These are phyloP conservation scores for Distichodus sexfasciatus DNA, from an alignment of 2,797 vertebrate genomes.

Conservation along the genomic window DNA sequence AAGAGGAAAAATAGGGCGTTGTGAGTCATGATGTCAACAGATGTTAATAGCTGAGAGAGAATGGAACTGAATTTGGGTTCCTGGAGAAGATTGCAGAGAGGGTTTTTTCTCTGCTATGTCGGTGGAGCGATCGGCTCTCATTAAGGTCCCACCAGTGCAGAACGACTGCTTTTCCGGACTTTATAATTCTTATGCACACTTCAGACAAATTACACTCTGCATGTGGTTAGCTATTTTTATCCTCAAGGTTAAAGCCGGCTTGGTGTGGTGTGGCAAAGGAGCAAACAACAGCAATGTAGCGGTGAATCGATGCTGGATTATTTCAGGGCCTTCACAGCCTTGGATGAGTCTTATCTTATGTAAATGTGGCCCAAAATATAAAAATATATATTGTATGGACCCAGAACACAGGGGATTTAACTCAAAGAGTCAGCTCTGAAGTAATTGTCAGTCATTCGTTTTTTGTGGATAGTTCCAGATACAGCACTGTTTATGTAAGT, in stretches of 20 bases:
- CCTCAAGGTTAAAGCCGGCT: conserved; percentile 24
- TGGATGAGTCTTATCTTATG: conserved; percentile 12
- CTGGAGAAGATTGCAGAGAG: background rate
- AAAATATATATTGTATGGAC: background rate
- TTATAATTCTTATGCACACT: conserved; percentile 29
- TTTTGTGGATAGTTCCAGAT: conserved; percentile 3
- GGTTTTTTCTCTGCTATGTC: background rate
- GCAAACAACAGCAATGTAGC: background rate
- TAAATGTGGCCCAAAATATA: background rate
- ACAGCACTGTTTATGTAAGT: background rate
- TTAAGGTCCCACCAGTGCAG: background rate
- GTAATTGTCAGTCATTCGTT: conserved; percentile 16
- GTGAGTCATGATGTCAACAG: background rate
- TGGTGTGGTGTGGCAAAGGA: background rate
- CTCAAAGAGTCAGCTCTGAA: background rate
- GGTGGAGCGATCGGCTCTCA: background rate
- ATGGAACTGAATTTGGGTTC: background rate
- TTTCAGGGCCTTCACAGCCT: conserved; percentile 13
- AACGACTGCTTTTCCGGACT: background rate
- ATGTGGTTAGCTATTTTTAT: conserved; percentile 34
- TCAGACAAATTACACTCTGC: conserved; percentile 35
- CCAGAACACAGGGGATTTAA: background rate
- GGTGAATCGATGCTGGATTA: conserved; percentile 33
- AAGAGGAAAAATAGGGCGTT: background rate
- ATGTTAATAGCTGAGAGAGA: conserved; percentile 3